These are phyloP conservation scores for Dolichallabes microphthalmus DNA, from an alignment of 2,113 vertebrate genomes.

Conservation along the genomic window DNA sequence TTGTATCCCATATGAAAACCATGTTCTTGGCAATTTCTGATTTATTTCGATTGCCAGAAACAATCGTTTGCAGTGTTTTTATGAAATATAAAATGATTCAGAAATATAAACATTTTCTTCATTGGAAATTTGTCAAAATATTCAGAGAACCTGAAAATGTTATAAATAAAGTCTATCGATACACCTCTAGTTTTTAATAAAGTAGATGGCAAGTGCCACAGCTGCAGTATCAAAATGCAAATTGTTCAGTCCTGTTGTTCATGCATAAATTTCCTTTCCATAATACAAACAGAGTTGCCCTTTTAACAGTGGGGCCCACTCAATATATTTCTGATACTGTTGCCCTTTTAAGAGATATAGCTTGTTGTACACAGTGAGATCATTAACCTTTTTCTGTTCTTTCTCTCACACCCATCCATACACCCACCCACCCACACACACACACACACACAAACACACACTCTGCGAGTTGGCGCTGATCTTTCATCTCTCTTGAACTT, in stretches of 20 bases:
- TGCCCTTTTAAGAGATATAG: conserved; percentile 35
- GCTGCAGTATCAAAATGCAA: not conserved
- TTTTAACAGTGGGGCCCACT: conserved; percentile 15
- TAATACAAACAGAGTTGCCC: conserved; percentile 11
- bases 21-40: not conserved
- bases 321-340: not conserved
- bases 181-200: not conserved
- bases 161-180: not conserved
- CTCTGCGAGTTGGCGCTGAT: not conserved
- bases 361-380: conserved; percentile 39
- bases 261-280: not conserved
- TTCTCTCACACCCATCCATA: not conserved
- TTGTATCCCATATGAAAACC: not conserved
- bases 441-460: conserved; percentile 14
- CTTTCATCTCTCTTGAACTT: conserved; percentile 5
- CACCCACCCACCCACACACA: not conserved
- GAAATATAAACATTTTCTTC: not conserved
- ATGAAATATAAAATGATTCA: not conserved
- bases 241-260: not conserved
- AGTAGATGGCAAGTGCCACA: not conserved
- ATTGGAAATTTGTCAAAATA: not conserved
- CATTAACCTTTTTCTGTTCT: conserved; percentile 42
- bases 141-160: not conserved
- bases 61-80: not conserved
- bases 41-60: not conserved